Evolutionary conservation across 1,140 invertebrate genomes (phyloP).

Genomic region (Scaptomyza hsui): DNA sequence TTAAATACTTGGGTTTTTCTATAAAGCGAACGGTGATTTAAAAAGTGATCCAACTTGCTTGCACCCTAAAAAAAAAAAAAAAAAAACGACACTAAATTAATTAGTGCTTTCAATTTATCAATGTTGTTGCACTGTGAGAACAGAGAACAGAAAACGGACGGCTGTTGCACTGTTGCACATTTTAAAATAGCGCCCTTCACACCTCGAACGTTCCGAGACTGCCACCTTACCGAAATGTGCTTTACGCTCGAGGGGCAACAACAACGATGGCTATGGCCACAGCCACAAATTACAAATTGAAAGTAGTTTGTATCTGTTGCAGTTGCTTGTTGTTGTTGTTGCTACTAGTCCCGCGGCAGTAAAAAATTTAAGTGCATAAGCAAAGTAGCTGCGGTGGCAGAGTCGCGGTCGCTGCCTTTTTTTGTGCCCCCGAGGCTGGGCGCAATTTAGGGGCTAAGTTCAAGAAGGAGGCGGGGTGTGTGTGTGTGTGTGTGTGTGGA

Average conservation of each 20-base stretch:
- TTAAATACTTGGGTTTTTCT: no score
- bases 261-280: slow-evolving; percentile 8
- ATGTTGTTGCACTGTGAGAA: slow-evolving; percentile 43
- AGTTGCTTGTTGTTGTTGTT: slow-evolving; percentile 38
- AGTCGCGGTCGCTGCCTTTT: slow-evolving; percentile 47
- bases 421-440: slow-evolving; percentile 18
- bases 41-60: background rate
- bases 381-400: slow-evolving; percentile 67
- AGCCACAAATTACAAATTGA: slow-evolving; percentile 82
- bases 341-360: slow-evolving; percentile 56
- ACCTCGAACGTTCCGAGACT: slow-evolving; percentile 36
- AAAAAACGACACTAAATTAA: slow-evolving; percentile 49
- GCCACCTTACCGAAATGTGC: background rate
- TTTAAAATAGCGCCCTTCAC: slow-evolving; percentile 58
- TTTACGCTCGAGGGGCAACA: background rate
- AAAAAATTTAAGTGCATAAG: slow-evolving; percentile 79
- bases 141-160: slow-evolving; percentile 19
- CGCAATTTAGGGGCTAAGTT: slow-evolving; percentile 35
- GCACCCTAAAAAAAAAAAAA: slow-evolving; percentile 25
- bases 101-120: slow-evolving; percentile 66
- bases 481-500: slow-evolving; percentile 6
- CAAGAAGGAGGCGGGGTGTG: background rate
- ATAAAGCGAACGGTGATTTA: no score
- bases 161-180: background rate
- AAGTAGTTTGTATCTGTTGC: slow-evolving; percentile 78